Conservation (phyloP, 1,140 invertebrate species). For the Chrysoperla carnea region DNA sequence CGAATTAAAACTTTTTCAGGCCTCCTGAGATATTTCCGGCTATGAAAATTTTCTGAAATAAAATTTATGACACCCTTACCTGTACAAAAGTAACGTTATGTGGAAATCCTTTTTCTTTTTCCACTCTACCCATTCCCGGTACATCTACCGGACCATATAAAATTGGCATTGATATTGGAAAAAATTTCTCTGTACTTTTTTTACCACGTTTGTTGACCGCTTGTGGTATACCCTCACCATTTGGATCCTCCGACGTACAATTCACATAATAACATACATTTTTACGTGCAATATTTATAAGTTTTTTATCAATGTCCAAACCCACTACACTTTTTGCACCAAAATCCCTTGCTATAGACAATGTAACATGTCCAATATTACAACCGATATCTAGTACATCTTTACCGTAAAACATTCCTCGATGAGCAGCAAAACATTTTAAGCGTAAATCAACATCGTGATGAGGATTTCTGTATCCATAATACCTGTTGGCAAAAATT, state of each 20-base stretch:
- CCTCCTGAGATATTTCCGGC: too few relatives aligned
- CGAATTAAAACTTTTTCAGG: too few relatives aligned
- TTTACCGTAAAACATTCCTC: constrained; percentile 74
- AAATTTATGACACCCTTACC: too few relatives aligned
- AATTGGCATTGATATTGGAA: constrained; percentile 72
- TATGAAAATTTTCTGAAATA: too few relatives aligned
- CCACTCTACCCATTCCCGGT: constrained; percentile 32
- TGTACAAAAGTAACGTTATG: constrained; percentile 75
- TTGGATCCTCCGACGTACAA: background rate
- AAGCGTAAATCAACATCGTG: constrained; percentile 67
- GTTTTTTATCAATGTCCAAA: constrained; percentile 84
- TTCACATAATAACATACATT: background rate
- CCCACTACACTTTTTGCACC: constrained; percentile 73
- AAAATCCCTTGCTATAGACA: constrained; percentile 70
- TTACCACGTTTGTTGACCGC: background rate
- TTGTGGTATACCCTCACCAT: background rate
- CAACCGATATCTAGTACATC: constrained; percentile 95
- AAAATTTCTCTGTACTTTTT: constrained; percentile 34
- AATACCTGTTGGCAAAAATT: constrained; percentile 46
- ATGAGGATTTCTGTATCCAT: constrained; percentile 78
- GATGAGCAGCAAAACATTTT: constrained; percentile 54
- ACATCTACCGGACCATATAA: constrained; percentile 62
- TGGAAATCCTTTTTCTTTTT: constrained; percentile 46
- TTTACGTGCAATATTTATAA: constrained; percentile 40
- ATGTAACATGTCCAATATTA: constrained; percentile 89